These are phyloP conservation scores for Poecile atricapillus DNA, from an alignment of 2,113 vertebrate species.

Conservation along the genomic window DNA sequence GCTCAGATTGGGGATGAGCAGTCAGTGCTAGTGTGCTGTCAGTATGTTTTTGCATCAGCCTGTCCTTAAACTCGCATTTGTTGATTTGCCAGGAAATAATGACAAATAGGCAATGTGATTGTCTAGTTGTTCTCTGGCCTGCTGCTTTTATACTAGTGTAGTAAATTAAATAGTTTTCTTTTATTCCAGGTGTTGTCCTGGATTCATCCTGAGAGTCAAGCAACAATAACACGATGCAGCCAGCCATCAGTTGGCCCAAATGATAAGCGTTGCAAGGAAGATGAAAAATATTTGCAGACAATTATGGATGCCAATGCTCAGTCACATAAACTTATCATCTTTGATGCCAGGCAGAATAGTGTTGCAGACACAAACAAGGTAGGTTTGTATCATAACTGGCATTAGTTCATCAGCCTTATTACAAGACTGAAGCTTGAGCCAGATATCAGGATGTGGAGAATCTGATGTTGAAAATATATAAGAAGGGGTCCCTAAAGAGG, in stretches of 20 bases:
- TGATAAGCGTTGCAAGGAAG: slow-evolving; percentile 93
- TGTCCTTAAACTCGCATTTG: not conserved
- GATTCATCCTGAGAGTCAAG: slow-evolving; percentile 97
- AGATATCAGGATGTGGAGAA: not conserved
- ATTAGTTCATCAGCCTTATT: not conserved
- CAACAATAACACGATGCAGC: slow-evolving; percentile 90
- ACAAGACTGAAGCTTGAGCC: not conserved
- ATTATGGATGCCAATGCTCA: slow-evolving; percentile 98
- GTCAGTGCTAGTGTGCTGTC: not conserved
- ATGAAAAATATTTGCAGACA: slow-evolving; percentile 91
- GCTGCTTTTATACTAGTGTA: not conserved
- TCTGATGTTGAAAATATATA: not conserved
- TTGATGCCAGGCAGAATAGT: slow-evolving; percentile 89
- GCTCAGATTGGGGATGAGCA: not conserved
- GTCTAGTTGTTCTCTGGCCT: not conserved
- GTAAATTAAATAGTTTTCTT: not conserved
- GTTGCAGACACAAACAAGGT: slow-evolving; percentile 94
- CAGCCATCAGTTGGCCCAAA: slow-evolving; percentile 89
- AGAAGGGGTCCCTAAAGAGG: not conserved
- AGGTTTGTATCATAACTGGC: not conserved
- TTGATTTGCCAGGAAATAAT: not conserved
- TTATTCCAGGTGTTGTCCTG: slow-evolving; percentile 87
- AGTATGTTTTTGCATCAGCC: not conserved
- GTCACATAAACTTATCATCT: slow-evolving; percentile 93
- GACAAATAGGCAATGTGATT: not conserved